A percentile compares a stretch with the other conserved stretches of the same genome.
These are phyloP conservation scores for Leptobrachium leishanense DNA, from an alignment of 2,113 vertebrate genomes.

Conservation along the genomic window DNA sequence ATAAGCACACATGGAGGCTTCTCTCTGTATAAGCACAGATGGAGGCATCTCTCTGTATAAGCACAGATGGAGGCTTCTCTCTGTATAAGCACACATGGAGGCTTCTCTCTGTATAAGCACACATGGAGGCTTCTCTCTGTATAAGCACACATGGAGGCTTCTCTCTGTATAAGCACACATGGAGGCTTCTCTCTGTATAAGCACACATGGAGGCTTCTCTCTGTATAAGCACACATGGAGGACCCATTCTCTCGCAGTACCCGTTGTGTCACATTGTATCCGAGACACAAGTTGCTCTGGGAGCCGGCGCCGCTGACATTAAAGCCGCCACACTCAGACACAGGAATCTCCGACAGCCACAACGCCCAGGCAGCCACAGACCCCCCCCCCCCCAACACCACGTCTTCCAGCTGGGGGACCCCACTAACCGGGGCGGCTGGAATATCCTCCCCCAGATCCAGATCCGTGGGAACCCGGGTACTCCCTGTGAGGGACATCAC, in stretches of 20 bases:
- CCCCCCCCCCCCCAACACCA: not conserved
- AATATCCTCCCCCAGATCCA: conserved; percentile 27
- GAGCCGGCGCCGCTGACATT: not conserved
- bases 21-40: too few relatives aligned
- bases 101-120: too few relatives aligned
- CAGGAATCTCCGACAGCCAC: not conserved
- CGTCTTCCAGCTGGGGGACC: conserved; percentile 16
- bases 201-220: too few relatives aligned
- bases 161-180: too few relatives aligned
- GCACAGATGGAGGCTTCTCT: too few relatives aligned
- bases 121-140: too few relatives aligned
- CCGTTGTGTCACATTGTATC: not conserved
- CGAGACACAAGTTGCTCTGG: not conserved
- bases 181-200: too few relatives aligned
- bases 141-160: too few relatives aligned
- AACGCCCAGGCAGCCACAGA: not conserved
- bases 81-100: too few relatives aligned
- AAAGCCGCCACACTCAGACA: not conserved
- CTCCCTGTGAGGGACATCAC: not conserved
- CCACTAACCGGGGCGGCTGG: conserved; percentile 22
- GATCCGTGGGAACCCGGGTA: not conserved
- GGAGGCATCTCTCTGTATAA: too few relatives aligned
- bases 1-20: too few relatives aligned
- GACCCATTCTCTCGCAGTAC: not conserved
- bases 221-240: not conserved